Conservation (phyloP, 2,797 vertebrate species). For the Austrolebias charrua region DNA sequence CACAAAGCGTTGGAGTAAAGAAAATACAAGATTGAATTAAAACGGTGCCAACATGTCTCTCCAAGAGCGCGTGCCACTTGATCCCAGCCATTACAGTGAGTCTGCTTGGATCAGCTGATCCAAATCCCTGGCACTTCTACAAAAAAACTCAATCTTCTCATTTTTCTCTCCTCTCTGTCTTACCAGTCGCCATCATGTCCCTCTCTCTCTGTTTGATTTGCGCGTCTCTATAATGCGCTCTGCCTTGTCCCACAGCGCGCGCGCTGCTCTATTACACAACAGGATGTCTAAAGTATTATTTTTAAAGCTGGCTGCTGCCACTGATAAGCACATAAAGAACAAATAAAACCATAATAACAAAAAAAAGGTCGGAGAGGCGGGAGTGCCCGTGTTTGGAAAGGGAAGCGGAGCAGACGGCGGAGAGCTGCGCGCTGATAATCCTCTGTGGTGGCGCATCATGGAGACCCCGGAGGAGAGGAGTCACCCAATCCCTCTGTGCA, state of each 20-base stretch:
- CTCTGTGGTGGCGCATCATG: conserved; percentile 42
- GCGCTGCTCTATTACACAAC: conserved; percentile 27
- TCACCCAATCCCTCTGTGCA: no score
- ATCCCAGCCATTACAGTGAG: conserved; percentile 47
- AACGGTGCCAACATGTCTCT: conserved; percentile 28
- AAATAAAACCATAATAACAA: background rate
- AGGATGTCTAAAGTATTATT: conserved; percentile 1
- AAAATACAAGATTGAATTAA: no score
- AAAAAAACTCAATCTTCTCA: conserved; percentile 47
- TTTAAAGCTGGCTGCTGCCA: background rate
- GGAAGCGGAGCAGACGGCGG: conserved; percentile 69
- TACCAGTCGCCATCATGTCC: conserved; percentile 19
- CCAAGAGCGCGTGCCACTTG: conserved; percentile 55
- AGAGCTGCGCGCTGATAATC: conserved; percentile 70
- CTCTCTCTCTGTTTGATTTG: conserved; percentile 21
- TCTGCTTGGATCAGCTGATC: conserved; percentile 59
- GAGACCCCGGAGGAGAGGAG: conserved; percentile 30
- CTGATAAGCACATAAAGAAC: background rate
- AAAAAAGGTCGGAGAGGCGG: conserved; percentile 5
- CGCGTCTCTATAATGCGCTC: conserved; percentile 26
- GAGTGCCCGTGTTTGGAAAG: conserved; percentile 55
- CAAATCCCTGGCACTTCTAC: conserved; percentile 62
- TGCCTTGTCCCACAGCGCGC: background rate
- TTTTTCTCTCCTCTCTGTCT: conserved; percentile 1
- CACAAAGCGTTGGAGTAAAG: background rate